Conservation (phyloP, 2,888 invertebrate genomes). For the Strigamia transsilvanica region DNA sequence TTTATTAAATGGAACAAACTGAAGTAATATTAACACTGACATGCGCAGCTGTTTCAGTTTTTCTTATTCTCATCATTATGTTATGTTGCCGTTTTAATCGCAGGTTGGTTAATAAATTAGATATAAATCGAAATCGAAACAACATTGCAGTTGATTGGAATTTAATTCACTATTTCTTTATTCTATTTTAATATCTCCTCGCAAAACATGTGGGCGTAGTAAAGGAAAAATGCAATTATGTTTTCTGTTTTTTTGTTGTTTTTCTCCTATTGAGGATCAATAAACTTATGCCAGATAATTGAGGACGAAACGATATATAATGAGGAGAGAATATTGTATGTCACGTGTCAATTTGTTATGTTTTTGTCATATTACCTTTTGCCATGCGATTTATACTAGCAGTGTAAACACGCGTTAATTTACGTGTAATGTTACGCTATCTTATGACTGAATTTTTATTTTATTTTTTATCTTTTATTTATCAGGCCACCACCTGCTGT, state of each 20-base stretch:
- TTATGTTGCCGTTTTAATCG: background rate
- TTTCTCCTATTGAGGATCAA: slow-evolving; percentile 3
- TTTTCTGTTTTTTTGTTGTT: background rate
- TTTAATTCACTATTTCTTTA: background rate
- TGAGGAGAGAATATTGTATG: background rate
- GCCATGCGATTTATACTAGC: background rate
- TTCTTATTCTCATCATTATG: background rate
- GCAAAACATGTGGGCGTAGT: background rate
- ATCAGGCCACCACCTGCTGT: slow-evolving; percentile 17
- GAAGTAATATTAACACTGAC: background rate
- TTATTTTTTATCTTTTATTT: background rate
- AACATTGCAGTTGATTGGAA: background rate
- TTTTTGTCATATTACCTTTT: slow-evolving; percentile 23
- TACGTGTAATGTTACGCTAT: background rate
- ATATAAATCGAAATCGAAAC: background rate
- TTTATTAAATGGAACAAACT: background rate
- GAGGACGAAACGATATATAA: slow-evolving; percentile 29
- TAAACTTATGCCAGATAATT: slow-evolving; percentile 32
- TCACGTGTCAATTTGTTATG: background rate
- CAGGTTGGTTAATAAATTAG: background rate
- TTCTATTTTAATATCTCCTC: background rate
- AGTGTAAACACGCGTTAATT: slow-evolving; percentile 20
- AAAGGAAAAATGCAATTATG: background rate
- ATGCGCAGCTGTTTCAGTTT: background rate
- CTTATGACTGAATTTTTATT: background rate